Conservation (phyloP, 1,140 invertebrate species). For the Listronotus oregonensis region DNA sequence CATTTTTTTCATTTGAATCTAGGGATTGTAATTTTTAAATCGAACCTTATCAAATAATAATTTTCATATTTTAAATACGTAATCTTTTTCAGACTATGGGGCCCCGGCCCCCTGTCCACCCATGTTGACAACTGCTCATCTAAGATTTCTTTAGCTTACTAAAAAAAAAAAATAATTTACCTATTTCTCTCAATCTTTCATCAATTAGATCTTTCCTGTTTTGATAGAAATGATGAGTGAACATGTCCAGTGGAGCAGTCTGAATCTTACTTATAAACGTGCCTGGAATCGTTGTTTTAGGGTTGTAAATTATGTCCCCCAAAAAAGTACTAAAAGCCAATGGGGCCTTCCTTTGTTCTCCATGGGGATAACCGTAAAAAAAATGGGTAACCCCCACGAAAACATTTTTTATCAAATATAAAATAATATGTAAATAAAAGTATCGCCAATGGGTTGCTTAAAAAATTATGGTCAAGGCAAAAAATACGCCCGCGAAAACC, state of each 20-base stretch:
- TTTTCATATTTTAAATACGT: too few relatives aligned
- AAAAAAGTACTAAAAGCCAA: slow-evolving; percentile 50
- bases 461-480: too few relatives aligned
- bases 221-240: slow-evolving; percentile 44
- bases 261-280: slow-evolving; percentile 47
- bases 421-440: too few relatives aligned
- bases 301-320: slow-evolving; percentile 50
- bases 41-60: too few relatives aligned
- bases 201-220: slow-evolving; percentile 48
- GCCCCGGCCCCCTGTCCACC: too few relatives aligned
- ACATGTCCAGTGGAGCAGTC: slow-evolving; percentile 47
- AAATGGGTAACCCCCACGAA: background rate
- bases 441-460: too few relatives aligned
- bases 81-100: too few relatives aligned
- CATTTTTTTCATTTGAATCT: too few relatives aligned
- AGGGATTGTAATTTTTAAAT: too few relatives aligned
- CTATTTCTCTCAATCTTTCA: slow-evolving; percentile 40
- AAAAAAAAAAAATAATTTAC: too few relatives aligned
- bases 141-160: too few relatives aligned
- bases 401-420: background rate
- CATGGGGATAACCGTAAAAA: slow-evolving; percentile 36
- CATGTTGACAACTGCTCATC: too few relatives aligned
- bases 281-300: slow-evolving; percentile 32
- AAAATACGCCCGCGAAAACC: background rate
- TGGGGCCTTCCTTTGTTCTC: slow-evolving; percentile 46